These are phyloP conservation scores for Drosophila ananassae DNA, from an alignment of 1,140 invertebrate genomes.

Conservation along the genomic window DNA sequence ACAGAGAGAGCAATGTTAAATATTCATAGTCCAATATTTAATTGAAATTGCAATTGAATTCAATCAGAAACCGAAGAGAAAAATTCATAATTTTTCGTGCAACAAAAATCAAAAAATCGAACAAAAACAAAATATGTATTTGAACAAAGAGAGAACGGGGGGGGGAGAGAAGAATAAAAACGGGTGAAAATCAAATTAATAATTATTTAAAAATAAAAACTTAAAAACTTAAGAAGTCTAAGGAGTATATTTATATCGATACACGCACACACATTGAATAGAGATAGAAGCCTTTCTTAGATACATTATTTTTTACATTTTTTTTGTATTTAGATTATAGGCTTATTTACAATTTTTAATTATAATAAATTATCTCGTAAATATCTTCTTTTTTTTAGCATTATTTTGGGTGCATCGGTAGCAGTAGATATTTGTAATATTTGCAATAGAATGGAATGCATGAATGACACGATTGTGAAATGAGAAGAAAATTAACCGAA, in stretches of 20 bases:
- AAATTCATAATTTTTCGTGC: slow-evolving; percentile 46
- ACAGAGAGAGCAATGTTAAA: slow-evolving; percentile 20
- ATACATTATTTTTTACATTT: slow-evolving; percentile 41
- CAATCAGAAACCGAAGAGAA: slow-evolving; percentile 24
- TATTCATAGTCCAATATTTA: slow-evolving; percentile 56
- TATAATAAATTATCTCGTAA: slow-evolving; percentile 17
- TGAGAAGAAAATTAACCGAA: slow-evolving; percentile 40
- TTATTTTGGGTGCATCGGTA: slow-evolving; percentile 31
- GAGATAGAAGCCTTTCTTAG: slow-evolving; percentile 21
- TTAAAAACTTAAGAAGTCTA: not conserved
- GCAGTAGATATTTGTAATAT: slow-evolving; percentile 26
- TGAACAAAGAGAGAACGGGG: slow-evolving; percentile 6
- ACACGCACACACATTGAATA: slow-evolving; percentile 45
- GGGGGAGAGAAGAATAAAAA: slow-evolving; percentile 48
- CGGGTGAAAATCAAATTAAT: slow-evolving; percentile 65
- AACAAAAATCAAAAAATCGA: slow-evolving; percentile 41
- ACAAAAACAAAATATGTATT: slow-evolving; percentile 70
- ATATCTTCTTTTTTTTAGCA: slow-evolving; percentile 4
- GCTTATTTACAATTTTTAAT: slow-evolving; percentile 11
- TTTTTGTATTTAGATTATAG: slow-evolving; percentile 37
- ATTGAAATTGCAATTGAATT: slow-evolving; percentile 34
- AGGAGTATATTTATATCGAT: slow-evolving; percentile 52
- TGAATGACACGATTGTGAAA: slow-evolving; percentile 69
- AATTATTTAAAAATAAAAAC: slow-evolving; percentile 30
- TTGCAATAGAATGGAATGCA: slow-evolving; percentile 50